These are phyloP conservation scores for Poecilia picta DNA, from an alignment of 2,797 vertebrate genomes.

Conservation along the genomic window DNA sequence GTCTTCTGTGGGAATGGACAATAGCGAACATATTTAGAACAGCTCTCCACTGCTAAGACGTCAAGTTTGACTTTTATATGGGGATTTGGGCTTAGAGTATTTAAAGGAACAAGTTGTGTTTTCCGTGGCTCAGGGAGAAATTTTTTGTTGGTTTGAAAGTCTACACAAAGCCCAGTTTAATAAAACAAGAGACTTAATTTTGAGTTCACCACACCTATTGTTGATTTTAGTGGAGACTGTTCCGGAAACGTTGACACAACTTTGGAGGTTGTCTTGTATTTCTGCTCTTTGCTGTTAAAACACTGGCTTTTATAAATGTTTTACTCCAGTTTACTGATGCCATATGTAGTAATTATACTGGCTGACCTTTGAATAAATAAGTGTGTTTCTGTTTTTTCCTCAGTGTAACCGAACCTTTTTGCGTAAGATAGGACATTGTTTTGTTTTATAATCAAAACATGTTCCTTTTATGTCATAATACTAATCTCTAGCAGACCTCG, in stretches of 20 bases:
- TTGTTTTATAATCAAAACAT: not conserved
- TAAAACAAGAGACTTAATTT: not conserved
- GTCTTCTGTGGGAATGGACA: slow-evolving; percentile 49
- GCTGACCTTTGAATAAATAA: not conserved
- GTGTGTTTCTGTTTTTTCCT: not conserved
- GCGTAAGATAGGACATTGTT: not conserved
- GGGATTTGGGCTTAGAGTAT: not conserved
- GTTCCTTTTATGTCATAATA: not conserved
- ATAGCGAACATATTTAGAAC: slow-evolving; percentile 3
- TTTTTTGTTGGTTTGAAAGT: not conserved
- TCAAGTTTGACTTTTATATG: no score
- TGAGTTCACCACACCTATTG: not conserved
- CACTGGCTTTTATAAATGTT: not conserved
- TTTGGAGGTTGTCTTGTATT: not conserved
- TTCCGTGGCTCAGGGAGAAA: not conserved
- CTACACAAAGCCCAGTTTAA: not conserved
- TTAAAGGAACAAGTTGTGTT: not conserved
- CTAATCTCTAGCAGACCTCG: not conserved
- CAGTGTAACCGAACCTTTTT: not conserved
- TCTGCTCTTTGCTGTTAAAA: not conserved
- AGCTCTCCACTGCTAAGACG: not conserved
- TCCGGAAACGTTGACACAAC: not conserved
- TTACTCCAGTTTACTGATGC: not conserved
- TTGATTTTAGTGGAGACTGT: not conserved
- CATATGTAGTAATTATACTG: not conserved